Evolutionary conservation across 2,113 vertebrate genomes (phyloP).

Genomic region (Calypte anna): DNA sequence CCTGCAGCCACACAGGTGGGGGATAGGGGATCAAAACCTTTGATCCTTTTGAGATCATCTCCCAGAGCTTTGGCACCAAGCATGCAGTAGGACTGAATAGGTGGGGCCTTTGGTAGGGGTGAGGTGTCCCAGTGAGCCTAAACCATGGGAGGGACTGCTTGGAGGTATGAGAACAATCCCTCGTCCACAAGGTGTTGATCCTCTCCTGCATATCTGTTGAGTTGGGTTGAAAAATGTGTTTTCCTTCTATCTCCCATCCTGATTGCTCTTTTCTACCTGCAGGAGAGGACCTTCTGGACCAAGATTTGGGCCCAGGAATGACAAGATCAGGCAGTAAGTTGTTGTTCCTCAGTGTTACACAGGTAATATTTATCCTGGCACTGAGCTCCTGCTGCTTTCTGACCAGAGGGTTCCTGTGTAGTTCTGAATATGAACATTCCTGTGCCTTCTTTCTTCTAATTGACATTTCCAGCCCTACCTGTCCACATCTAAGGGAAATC

Average conservation of each 20-base stretch:
- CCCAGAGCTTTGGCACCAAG: not conserved
- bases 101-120: not conserved
- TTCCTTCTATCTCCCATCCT: not conserved
- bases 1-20: not conserved
- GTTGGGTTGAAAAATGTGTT: not conserved
- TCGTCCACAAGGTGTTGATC: rapidly evolving
- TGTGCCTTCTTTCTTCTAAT: not conserved
- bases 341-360: not conserved
- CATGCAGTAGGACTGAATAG: not conserved
- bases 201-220: not conserved
- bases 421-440: not conserved
- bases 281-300: constrained; percentile 94
- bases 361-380: not conserved
- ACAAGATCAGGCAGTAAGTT: constrained; percentile 98
- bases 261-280: constrained; percentile 54
- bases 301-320: constrained; percentile 93
- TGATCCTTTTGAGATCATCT: not conserved
- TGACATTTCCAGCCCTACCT: rapidly evolving
- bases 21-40: not conserved
- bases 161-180: not conserved
- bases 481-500: not conserved
- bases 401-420: not conserved
- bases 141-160: not conserved
- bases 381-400: not conserved
- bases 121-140: rapidly evolving